Evolutionary conservation across 1,140 invertebrate genomes (phyloP).

Genomic region (Portunus trituberculatus): DNA sequence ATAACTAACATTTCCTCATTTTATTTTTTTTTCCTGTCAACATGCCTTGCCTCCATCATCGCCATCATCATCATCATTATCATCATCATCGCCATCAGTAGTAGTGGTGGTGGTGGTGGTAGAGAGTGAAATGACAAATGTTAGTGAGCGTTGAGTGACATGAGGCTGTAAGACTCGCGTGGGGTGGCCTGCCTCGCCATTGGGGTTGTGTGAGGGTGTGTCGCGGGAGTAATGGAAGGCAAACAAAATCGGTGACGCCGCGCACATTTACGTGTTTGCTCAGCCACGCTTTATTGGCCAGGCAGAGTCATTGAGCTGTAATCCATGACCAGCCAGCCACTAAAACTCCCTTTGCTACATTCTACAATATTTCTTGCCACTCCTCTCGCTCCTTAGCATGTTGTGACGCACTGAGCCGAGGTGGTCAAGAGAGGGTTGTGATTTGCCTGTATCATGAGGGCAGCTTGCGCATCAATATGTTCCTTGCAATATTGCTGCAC

Average conservation of each 20-base stretch:
- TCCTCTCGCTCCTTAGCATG: too few species aligned
- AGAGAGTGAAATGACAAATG: background rate
- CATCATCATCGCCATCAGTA: too few species aligned
- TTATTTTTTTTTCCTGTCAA: too few species aligned
- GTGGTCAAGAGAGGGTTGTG: too few species aligned
- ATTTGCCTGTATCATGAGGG: too few species aligned
- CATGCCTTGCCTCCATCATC: too few species aligned
- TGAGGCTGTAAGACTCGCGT: background rate
- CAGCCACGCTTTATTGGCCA: slow-evolving; percentile 1
- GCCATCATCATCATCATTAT: too few species aligned
- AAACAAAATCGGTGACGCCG: slow-evolving; percentile 46
- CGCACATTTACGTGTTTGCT: slow-evolving; percentile 27
- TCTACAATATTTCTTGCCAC: too few species aligned
- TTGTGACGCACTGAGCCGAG: too few species aligned
- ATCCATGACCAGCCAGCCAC: slow-evolving; percentile 5
- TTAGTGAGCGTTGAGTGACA: background rate
- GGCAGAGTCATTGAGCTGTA: slow-evolving; percentile 46
- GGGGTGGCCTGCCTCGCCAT: background rate
- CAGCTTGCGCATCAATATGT: too few species aligned
- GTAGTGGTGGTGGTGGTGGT: background rate
- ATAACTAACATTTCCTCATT: background rate
- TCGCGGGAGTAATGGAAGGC: slow-evolving; percentile 49
- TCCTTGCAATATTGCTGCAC: background rate
- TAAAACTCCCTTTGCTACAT: background rate
- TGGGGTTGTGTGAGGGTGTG: background rate